These are phyloP conservation scores for Stictocephala bisonia DNA, from an alignment of 2,888 invertebrate genomes.

Conservation along the genomic window DNA sequence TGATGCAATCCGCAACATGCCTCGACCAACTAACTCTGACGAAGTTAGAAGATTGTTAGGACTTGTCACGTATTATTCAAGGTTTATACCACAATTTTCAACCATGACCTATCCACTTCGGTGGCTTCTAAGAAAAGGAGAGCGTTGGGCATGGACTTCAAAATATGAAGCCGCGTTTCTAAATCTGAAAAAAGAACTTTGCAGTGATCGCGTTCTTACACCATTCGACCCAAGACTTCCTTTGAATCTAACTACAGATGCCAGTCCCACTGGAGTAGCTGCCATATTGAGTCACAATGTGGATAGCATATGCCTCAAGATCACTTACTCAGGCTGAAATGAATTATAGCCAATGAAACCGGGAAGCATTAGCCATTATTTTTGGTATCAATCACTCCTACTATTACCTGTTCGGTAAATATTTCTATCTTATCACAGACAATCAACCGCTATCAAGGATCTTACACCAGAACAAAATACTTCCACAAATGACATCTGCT, in stretches of 20 bases:
- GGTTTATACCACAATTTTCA: slow-evolving; percentile 53
- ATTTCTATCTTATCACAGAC: slow-evolving; percentile 45
- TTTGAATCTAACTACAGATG: slow-evolving; percentile 52
- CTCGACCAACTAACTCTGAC: slow-evolving; percentile 45
- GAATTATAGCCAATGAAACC: slow-evolving; percentile 51
- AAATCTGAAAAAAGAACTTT: slow-evolving; percentile 54
- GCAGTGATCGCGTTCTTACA: slow-evolving; percentile 53
- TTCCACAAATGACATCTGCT: slow-evolving; percentile 44
- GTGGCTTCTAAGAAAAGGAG: slow-evolving; percentile 47
- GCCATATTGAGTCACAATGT: slow-evolving; percentile 49
- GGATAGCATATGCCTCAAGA: slow-evolving; percentile 49
- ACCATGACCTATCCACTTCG: slow-evolving; percentile 50
- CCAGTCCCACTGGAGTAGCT: slow-evolving; percentile 47
- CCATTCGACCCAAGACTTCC: slow-evolving; percentile 54
- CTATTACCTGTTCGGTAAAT: slow-evolving; percentile 46
- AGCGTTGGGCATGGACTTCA: slow-evolving; percentile 49
- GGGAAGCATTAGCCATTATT: slow-evolving; percentile 51
- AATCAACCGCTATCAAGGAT: slow-evolving; percentile 48
- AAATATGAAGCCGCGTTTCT: slow-evolving; percentile 52
- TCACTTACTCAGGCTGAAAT: slow-evolving; percentile 47
- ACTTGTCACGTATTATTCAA: slow-evolving; percentile 52
- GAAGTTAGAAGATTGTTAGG: slow-evolving; percentile 52
- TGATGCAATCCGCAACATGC: slow-evolving; percentile 50
- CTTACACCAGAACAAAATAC: slow-evolving; percentile 40
- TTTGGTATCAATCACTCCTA: slow-evolving; percentile 48